Evolutionary conservation across 2,888 invertebrate genomes (phyloP).

Genomic region (Tipula unca): DNA sequence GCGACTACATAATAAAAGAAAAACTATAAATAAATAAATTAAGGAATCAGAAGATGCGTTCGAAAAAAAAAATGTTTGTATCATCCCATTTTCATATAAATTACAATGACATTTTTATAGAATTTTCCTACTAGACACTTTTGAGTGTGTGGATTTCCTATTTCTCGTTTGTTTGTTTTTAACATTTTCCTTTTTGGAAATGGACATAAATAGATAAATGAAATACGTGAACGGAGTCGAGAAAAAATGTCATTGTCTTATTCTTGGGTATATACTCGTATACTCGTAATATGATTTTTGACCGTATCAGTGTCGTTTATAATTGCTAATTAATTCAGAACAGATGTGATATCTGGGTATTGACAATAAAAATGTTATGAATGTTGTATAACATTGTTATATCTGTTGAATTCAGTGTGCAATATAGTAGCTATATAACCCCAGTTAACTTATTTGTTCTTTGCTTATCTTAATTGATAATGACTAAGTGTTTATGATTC

Average conservation of each 20-base stretch:
- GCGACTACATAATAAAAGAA: background rate
- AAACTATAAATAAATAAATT: background rate
- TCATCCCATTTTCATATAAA: background rate
- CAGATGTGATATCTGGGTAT: background rate
- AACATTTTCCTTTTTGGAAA: background rate
- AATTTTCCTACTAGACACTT: background rate
- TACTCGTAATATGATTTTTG: background rate
- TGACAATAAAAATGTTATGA: background rate
- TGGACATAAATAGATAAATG: background rate
- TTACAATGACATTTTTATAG: background rate
- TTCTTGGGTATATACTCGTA: background rate
- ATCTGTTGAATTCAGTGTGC: too few species aligned
- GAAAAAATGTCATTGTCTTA: background rate
- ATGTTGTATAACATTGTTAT: background rate
- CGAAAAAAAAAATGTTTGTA: background rate
- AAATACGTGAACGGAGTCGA: background rate
- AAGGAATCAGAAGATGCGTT: background rate
- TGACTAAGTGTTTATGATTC: too few species aligned
- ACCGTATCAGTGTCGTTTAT: background rate
- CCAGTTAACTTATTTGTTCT: too few species aligned
- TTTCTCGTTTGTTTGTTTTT: background rate
- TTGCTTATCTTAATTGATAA: too few species aligned
- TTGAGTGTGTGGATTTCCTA: background rate
- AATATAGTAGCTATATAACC: too few species aligned
- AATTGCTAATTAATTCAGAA: background rate